Conservation (phyloP, 2,888 invertebrate species). For the Nymphalis urticae region DNA sequence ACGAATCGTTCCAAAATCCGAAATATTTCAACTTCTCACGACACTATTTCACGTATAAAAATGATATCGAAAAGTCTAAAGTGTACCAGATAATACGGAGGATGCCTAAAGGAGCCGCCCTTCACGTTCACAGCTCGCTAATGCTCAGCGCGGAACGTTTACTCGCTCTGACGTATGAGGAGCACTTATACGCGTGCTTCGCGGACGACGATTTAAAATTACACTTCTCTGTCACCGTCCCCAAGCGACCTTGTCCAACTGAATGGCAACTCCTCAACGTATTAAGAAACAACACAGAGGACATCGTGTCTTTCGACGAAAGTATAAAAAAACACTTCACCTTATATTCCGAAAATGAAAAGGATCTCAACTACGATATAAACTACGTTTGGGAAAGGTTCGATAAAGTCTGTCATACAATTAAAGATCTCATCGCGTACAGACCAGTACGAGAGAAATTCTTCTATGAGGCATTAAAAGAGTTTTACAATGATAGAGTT, state of each 20-base stretch:
- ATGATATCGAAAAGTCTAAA: slow-evolving; percentile 82
- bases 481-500: slow-evolving; percentile 85
- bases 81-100: slow-evolving; percentile 84
- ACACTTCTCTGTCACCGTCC: slow-evolving; percentile 59
- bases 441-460: slow-evolving; percentile 84
- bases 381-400: slow-evolving; percentile 84
- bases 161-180: slow-evolving; percentile 83
- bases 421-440: slow-evolving; percentile 81
- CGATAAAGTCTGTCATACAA: slow-evolving; percentile 71
- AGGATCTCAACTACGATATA: slow-evolving; percentile 67
- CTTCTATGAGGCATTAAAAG: slow-evolving; percentile 82
- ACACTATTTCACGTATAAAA: slow-evolving; percentile 84
- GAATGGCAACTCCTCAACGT: slow-evolving; percentile 78
- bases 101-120: slow-evolving; percentile 89
- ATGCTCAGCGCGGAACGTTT: slow-evolving; percentile 83
- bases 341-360: slow-evolving; percentile 70
- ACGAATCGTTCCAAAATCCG: slow-evolving; percentile 72
- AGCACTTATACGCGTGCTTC: slow-evolving; percentile 82
- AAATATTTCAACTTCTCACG: slow-evolving; percentile 82
- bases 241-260: slow-evolving; percentile 57
- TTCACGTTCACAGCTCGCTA: slow-evolving; percentile 86
- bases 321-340: slow-evolving; percentile 79
- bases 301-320: slow-evolving; percentile 74
- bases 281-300: slow-evolving; percentile 65
- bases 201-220: slow-evolving; percentile 55